These are phyloP conservation scores for Glyphotaelius pellucidus DNA, from an alignment of 2,888 invertebrate species.

Conservation along the genomic window DNA sequence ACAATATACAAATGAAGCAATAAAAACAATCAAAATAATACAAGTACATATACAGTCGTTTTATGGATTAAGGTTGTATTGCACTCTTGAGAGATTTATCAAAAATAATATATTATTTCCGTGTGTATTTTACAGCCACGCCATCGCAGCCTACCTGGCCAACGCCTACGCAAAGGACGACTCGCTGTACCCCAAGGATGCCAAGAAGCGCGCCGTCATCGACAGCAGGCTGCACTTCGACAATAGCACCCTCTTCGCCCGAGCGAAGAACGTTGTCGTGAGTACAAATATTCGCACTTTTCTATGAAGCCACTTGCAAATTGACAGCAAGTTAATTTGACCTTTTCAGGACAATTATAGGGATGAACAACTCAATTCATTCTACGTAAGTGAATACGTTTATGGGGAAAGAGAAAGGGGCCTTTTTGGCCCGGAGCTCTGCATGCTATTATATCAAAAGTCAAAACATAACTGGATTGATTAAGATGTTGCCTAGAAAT, in stretches of 20 bases:
- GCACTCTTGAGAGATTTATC: no score
- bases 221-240: slow-evolving; percentile 78
- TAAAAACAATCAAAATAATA: no score
- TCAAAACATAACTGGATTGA: no score
- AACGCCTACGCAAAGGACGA: slow-evolving; percentile 78
- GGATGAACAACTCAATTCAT: background rate
- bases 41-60: no score
- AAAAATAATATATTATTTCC: background rate
- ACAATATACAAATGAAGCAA: no score
- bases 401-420: no score
- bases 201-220: slow-evolving; percentile 74
- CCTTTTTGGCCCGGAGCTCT: no score
- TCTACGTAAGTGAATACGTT: no score
- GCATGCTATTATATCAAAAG: no score
- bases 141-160: slow-evolving; percentile 79
- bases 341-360: background rate
- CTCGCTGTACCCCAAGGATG: slow-evolving; percentile 76
- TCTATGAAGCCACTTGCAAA: background rate
- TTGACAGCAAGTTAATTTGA: background rate
- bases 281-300: background rate
- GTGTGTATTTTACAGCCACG: slow-evolving; percentile 77
- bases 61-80: no score
- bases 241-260: slow-evolving; percentile 70
- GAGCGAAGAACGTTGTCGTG: slow-evolving; percentile 45
- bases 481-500: no score